These are phyloP conservation scores for Scaptomyza parva DNA, from an alignment of 2,888 invertebrate species.

Conservation along the genomic window DNA sequence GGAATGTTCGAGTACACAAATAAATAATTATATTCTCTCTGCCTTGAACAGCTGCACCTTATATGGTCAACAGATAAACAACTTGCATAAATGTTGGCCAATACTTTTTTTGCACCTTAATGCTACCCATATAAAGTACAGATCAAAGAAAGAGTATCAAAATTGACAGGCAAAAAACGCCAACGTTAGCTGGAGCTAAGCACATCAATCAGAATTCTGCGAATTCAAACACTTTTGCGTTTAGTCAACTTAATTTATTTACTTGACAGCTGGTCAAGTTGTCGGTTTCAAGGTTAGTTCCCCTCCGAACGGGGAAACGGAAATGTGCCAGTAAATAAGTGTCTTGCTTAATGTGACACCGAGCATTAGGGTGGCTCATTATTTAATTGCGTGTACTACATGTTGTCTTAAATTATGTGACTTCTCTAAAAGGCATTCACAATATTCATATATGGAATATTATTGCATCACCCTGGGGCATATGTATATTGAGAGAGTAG, in stretches of 20 bases:
- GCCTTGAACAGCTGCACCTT: slow-evolving; percentile 47
- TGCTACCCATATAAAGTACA: slow-evolving; percentile 20
- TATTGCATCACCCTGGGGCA: slow-evolving; percentile 59
- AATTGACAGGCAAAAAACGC: slow-evolving; percentile 34
- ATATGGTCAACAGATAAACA: slow-evolving; percentile 45
- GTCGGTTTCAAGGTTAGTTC: slow-evolving; percentile 63
- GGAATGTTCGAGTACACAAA: slow-evolving; percentile 1
- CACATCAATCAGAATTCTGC: slow-evolving; percentile 53
- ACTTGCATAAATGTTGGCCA: slow-evolving; percentile 32
- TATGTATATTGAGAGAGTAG: background rate
- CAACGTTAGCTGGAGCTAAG: slow-evolving; percentile 33
- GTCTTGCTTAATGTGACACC: slow-evolving; percentile 60
- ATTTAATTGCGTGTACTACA: too few species aligned
- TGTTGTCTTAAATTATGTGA: background rate
- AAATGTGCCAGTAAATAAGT: slow-evolving; percentile 57
- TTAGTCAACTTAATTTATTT: slow-evolving; percentile 8
- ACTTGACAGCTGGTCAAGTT: slow-evolving; percentile 48
- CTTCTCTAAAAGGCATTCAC: background rate
- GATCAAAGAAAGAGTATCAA: slow-evolving; percentile 11
- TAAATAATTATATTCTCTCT: slow-evolving; percentile 12
- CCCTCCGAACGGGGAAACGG: too few species aligned
- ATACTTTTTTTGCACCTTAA: slow-evolving; percentile 16
- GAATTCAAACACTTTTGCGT: slow-evolving; percentile 18
- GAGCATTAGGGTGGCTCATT: slow-evolving; percentile 46
- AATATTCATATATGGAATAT: slow-evolving; percentile 27